Base-by-base conservation (phyloP, 1,140 invertebrate genomes). In the Magallana ariakensis region DNA sequence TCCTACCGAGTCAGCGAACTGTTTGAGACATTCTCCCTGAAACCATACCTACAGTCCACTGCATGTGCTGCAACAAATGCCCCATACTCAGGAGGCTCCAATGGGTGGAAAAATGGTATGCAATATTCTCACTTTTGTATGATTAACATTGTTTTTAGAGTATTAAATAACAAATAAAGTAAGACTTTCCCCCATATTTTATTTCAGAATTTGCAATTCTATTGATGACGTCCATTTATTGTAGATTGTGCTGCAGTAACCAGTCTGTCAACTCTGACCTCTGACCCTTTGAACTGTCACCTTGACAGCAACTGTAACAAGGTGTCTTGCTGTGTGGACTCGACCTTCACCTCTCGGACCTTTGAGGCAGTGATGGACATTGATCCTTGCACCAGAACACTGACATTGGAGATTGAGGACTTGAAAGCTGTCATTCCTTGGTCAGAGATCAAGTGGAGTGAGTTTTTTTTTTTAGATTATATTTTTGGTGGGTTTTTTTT, bases 201-300 rank as follows among this genome's bases (percentile, higher is more conserved):
- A 46, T 46, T n/a, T 46, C 33, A 46, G 33, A 46, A 1, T 46
- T 46, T 46, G 33, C 33, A 46, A 46, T 2, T 46, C 33, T 46
- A 46, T 46, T 46, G 33, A 46, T 46, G 5, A 46, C 33, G 5
- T 46, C 33, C 33, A n/a, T 60, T 82, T 87, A 9, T 86, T 88
- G 46, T 54, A 88, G 87, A 80, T 15, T 88, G 87, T 86, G 55
- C 26, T 16, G 13, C 13, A 22, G 22, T 86, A 15, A 53, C 53
- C n/a, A 55, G 46, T 46, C 75, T 88, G 9, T 55, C 75, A 10
- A 22, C 85, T n/a, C 60, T 88, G 9, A 54, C 85, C 22, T 22
- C 87, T 7, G 62, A 88, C 62, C 87, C 87, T 80, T 22, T 88
- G 85, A 86, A 62, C 16, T 88, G 87, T 86, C 7, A n/a, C 4